phyloP scores from a whole-genome alignment of 2,888 invertebrate genomes.

The Epirrita christyi region DNA sequence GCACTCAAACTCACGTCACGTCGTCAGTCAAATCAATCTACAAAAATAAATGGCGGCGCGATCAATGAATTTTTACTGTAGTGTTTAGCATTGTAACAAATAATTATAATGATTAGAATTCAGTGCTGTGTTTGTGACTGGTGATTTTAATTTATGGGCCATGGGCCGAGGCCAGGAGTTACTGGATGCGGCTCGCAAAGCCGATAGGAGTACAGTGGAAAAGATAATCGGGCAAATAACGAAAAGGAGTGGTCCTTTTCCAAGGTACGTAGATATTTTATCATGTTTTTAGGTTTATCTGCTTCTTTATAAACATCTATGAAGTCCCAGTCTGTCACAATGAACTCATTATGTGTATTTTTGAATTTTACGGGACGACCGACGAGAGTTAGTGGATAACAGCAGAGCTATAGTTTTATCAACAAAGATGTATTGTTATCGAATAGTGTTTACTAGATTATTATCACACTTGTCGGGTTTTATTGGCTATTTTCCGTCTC shows the following conservation, averaged over 20 bases:
- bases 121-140: slow-evolving; percentile 82
- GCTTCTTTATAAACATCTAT: not conserved
- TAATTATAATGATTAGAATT: slow-evolving; percentile 64
- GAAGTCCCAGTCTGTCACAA: not conserved
- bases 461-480: slow-evolving; percentile 30
- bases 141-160: slow-evolving; percentile 72
- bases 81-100: slow-evolving; percentile 77
- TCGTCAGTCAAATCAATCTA: too few species aligned
- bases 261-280: slow-evolving; percentile 88
- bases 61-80: slow-evolving; percentile 90
- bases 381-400: not conserved
- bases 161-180: slow-evolving; percentile 99
- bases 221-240: slow-evolving; percentile 95
- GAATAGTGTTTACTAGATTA: slow-evolving; percentile 63
- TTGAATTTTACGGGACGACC: not conserved
- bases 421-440: slow-evolving; percentile 60
- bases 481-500: not conserved
- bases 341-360: slow-evolving; percentile 1
- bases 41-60: slow-evolving; percentile 89
- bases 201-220: slow-evolving; percentile 94
- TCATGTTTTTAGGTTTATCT: slow-evolving; percentile 50
- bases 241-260: slow-evolving; percentile 96
- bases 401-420: slow-evolving; percentile 41
- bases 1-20: slow-evolving; percentile 70
- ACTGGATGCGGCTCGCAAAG: slow-evolving; percentile 97